These are phyloP conservation scores for Margaritifera margaritifera DNA, from an alignment of 2,888 invertebrate species.

Conservation along the genomic window DNA sequence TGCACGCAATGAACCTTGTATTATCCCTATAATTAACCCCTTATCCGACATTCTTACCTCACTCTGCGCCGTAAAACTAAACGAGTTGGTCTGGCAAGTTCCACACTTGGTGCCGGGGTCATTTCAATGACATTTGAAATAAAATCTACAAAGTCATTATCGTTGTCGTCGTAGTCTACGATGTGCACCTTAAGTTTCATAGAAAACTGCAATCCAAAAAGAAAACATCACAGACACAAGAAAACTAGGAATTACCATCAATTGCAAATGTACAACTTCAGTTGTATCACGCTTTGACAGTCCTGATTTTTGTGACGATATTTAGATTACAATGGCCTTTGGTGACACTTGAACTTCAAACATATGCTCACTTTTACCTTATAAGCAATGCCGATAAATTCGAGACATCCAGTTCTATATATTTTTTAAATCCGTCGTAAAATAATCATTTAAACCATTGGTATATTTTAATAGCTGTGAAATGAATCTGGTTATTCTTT, in stretches of 20 bases:
- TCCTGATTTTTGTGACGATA: neutral
- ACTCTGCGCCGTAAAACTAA: slow-evolving; percentile 5
- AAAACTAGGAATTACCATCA: neutral
- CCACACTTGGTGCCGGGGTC: slow-evolving; percentile 18
- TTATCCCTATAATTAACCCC: neutral
- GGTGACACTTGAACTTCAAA: no score
- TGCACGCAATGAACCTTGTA: no score
- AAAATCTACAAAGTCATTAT: slow-evolving; percentile 52
- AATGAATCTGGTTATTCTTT: no score
- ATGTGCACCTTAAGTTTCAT: slow-evolving; percentile 52
- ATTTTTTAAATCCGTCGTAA: no score
- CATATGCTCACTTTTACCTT: no score
- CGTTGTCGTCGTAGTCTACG: slow-evolving; percentile 50
- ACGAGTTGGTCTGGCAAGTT: slow-evolving; percentile 1
- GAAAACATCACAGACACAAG: neutral
- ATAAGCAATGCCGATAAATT: no score
- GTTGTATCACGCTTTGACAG: neutral
- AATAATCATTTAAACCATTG: no score
- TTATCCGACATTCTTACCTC: slow-evolving; percentile 7
- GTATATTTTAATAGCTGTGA: no score
- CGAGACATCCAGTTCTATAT: no score
- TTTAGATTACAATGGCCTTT: no score
- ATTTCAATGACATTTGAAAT: slow-evolving; percentile 25
- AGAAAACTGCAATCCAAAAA: slow-evolving; percentile 29
- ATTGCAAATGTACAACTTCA: neutral